Percentiles rank a stretch among this genome's conserved stretches.
phyloP scores from a whole-genome alignment of 2,797 vertebrate genomes.

The Psittacula derbiana region DNA sequence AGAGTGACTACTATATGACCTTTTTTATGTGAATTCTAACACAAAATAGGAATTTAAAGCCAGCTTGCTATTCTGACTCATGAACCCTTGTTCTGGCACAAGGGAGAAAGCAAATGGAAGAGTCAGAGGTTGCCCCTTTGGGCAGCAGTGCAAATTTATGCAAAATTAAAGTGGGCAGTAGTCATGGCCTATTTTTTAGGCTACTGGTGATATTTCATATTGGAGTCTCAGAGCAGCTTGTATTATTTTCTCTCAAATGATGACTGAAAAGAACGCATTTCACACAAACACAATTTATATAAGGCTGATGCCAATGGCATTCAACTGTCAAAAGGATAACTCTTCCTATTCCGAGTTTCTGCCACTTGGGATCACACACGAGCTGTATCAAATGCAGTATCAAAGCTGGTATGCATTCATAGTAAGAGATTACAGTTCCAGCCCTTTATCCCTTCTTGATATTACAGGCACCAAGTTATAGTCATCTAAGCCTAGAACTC shows the following conservation, averaged over 20 bases:
- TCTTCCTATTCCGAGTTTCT: not conserved
- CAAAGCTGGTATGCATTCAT: not conserved
- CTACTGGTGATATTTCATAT: not conserved
- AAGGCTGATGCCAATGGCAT: not conserved
- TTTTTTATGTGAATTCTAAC: not conserved
- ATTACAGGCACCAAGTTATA: not conserved
- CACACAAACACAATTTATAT: not conserved
- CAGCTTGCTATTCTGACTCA: not conserved
- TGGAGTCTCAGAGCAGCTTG: not conserved
- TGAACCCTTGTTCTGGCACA: not conserved
- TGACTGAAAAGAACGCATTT: not conserved
- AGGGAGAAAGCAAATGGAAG: not conserved
- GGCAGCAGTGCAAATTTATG: not conserved
- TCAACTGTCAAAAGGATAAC: not conserved
- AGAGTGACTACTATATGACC: not conserved
- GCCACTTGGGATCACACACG: not conserved
- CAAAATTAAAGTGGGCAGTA: not conserved
- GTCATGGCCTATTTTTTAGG: not conserved
- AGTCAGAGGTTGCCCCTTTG: not conserved
- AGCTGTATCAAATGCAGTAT: not conserved
- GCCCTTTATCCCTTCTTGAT: not conserved
- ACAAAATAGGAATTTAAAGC: not conserved
- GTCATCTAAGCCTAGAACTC: not conserved
- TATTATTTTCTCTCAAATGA: not conserved
- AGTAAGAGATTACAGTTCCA: not conserved